Evolutionary conservation across 2,113 vertebrate genomes (phyloP).

Genomic region (Oncorhynchus masou): DNA sequence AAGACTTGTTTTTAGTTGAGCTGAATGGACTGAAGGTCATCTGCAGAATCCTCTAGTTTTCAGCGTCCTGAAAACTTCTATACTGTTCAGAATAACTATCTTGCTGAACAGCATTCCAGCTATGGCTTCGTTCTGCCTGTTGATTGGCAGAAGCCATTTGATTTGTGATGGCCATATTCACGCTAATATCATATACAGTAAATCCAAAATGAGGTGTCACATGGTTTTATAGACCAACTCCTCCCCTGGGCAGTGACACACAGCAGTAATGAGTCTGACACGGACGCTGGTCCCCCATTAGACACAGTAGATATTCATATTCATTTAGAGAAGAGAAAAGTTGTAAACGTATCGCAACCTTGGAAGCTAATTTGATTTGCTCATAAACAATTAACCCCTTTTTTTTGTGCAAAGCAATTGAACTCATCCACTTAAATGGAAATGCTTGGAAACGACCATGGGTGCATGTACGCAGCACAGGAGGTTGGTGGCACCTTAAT

Average conservation of each 20-base stretch:
- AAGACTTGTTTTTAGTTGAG: background rate
- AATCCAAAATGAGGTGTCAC: constrained; percentile 48
- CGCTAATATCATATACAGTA: constrained; percentile 35
- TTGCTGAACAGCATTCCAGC: background rate
- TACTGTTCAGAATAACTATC: background rate
- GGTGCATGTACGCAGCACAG: too few species aligned
- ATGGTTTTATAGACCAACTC: constrained; percentile 47
- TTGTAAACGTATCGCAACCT: constrained; percentile 3
- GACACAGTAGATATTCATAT: constrained; percentile 31
- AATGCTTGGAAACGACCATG: background rate
- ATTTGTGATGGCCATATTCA: constrained; percentile 31
- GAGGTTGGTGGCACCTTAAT: too few species aligned
- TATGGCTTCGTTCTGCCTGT: background rate
- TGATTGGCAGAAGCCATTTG: constrained; percentile 44
- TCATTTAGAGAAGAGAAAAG: constrained; percentile 18
- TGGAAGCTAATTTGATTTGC: constrained; percentile 18
- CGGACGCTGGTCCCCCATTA: constrained; percentile 26
- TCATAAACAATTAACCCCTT: constrained; percentile 17
- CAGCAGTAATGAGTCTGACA: constrained; percentile 50
- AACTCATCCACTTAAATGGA: background rate
- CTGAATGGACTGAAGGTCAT: background rate
- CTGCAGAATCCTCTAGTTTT: too few species aligned
- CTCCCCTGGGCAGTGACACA: constrained; percentile 6
- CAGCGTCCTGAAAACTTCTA: too few species aligned
- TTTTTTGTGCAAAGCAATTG: too few species aligned